These are phyloP conservation scores for Corythornis madagascariensis DNA, from an alignment of 2,113 vertebrate species.

Conservation along the genomic window DNA sequence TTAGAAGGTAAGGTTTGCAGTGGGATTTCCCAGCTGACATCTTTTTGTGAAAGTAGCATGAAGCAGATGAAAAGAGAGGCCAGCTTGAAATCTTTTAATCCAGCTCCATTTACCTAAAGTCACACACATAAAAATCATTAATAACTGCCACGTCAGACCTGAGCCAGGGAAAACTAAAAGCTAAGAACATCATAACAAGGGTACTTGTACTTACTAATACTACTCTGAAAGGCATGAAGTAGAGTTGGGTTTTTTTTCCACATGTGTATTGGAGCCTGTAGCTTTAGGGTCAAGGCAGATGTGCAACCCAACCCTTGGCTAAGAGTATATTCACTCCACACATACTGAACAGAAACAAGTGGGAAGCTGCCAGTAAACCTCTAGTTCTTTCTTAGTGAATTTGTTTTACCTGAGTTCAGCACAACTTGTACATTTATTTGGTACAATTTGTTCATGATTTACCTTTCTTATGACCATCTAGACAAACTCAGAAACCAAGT, in stretches of 20 bases:
- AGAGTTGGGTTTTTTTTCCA: not conserved
- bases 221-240: not conserved
- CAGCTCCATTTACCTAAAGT: not conserved
- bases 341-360: not conserved
- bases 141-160: not conserved
- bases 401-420: conserved; percentile 12
- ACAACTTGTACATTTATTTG: conserved; percentile 23
- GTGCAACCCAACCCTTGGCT: not conserved
- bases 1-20: not conserved
- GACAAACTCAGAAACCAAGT: conserved; percentile 13
- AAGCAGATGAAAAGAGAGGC: not conserved
- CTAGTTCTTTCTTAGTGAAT: not conserved
- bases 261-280: not conserved
- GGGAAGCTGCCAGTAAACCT: not conserved
- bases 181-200: not conserved
- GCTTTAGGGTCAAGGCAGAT: conserved; percentile 18
- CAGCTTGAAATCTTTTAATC: not conserved
- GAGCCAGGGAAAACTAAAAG: not conserved
- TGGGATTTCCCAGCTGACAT: not conserved
- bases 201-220: not conserved
- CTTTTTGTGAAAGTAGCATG: not conserved
- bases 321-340: not conserved
- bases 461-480: not conserved
- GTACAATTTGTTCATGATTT: not conserved
- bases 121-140: not conserved